Evolutionary conservation across 2,888 invertebrate species (phyloP).

Genomic region (Bugulina stolonifera): DNA sequence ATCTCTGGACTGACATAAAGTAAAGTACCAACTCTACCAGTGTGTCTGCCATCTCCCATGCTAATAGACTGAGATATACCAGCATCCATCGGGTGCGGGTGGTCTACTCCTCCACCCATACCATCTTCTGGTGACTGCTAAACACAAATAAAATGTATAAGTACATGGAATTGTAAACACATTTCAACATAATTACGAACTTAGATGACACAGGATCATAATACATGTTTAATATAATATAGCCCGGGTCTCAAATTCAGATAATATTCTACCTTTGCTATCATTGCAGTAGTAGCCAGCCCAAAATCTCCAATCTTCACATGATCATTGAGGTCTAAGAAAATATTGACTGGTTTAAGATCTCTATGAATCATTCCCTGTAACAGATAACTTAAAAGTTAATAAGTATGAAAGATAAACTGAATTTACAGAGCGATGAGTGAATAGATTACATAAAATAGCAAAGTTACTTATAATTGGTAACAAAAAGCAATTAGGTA

Average conservation of each 20-base stretch:
- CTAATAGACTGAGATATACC: neutral
- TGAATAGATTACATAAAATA: no score
- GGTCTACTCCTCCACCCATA: neutral
- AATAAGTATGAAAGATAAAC: neutral
- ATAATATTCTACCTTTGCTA: slow-evolving; percentile 48
- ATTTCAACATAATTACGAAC: no score
- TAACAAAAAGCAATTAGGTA: no score
- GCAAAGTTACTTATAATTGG: no score
- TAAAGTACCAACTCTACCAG: slow-evolving; percentile 85
- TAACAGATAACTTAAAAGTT: slow-evolving; percentile 56
- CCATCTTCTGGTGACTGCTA: neutral
- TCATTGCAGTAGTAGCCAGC: slow-evolving; percentile 75
- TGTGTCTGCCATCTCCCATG: slow-evolving; percentile 42
- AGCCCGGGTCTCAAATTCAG: no score
- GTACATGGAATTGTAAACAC: no score
- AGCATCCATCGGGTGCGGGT: neutral
- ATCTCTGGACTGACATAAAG: slow-evolving; percentile 93
- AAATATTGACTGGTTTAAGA: slow-evolving; percentile 74
- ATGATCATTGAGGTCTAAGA: slow-evolving; percentile 81
- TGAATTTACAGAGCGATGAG: no score
- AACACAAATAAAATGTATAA: no score
- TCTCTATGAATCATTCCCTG: slow-evolving; percentile 58
- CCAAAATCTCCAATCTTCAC: slow-evolving; percentile 98
- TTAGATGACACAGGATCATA: no score
- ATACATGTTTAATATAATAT: no score